A percentile compares a stretch with the other conserved stretches of the same genome.
These are phyloP conservation scores for Pocota personata DNA, from an alignment of 2,888 invertebrate species.

Conservation along the genomic window DNA sequence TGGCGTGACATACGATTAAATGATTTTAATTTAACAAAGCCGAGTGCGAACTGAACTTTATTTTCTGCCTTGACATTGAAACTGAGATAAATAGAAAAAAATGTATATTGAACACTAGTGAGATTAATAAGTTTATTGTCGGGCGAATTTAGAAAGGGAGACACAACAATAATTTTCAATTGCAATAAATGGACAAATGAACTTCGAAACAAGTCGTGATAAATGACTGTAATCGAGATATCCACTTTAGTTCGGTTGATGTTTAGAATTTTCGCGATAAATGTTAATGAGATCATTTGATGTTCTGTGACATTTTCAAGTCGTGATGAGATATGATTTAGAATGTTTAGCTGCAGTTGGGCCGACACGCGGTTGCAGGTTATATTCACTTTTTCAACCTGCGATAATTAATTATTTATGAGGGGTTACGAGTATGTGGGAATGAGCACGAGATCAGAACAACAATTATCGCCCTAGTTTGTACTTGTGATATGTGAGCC, in stretches of 20 bases:
- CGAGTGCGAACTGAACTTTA: not conserved
- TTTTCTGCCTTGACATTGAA: slow-evolving; percentile 29
- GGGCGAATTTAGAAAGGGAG: slow-evolving; percentile 18
- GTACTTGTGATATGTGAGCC: too few relatives aligned
- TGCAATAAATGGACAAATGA: not conserved
- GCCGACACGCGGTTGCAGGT: not conserved
- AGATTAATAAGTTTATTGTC: not conserved
- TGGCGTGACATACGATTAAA: slow-evolving; percentile 12
- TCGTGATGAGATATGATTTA: slow-evolving; percentile 13
- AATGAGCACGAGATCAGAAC: not conserved
- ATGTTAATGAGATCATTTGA: slow-evolving; percentile 19
- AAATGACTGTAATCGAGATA: slow-evolving; percentile 15
- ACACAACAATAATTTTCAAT: not conserved
- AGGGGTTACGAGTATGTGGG: not conserved
- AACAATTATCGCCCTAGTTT: not conserved
- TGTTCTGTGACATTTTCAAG: not conserved
- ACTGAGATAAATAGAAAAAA: not conserved
- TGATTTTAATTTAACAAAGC: slow-evolving; percentile 14
- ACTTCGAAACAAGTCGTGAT: slow-evolving; percentile 25
- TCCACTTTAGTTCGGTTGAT: not conserved
- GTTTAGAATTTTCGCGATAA: not conserved
- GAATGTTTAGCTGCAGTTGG: not conserved
- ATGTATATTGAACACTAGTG: not conserved
- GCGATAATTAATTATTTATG: slow-evolving; percentile 8
- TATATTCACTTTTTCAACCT: not conserved